Base-by-base conservation (phyloP, 2,888 invertebrate genomes). In the Hylaea fasciaria region DNA sequence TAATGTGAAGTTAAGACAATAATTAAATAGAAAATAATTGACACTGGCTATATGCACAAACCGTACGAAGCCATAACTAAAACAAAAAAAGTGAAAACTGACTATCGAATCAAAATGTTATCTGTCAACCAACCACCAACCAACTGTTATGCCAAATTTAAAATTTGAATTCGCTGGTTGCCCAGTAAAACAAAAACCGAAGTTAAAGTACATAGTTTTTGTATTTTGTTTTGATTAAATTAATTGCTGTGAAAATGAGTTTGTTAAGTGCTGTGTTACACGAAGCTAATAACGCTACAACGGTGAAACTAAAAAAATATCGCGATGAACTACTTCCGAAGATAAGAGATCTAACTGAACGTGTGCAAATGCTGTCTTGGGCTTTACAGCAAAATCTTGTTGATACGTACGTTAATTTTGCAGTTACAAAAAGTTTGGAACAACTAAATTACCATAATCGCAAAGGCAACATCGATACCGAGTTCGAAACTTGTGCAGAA, bases 391-490 rank as follows among this genome's bases (percentile, higher is more conserved):
- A 91, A 71, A 85, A 85, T 65, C 80, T 91, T 13, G 78, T 84
- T 7, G 91, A 92, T 68, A 82, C 82, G 1, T 85, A 85, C 59
- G 78, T 85, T 29, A 85, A 86, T 75, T 91, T 79, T 57, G 79
- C 82, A 0, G 74, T 82, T 16, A 87, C 90, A 0, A 90, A 89
- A 68, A 91, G 87, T 51, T 77, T 92, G 52, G 91, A 91, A 69
- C 89, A 90, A 69, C 66, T 90, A 1, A 89, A 91, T 66, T 91
- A 86, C 58, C 83, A 75, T 39, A 88, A 87, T 66, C 77, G 91
- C 32, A 89, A 84, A 73, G 74, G 64, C 43, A 86, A 86, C 48
- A 85, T 91, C 17, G 53, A 80, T 44, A 63, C 74, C 0, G 88
- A 89, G 52, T 82, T 83, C 59, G 62, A 76, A 13, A 77, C 75